Evolutionary conservation across 2,113 vertebrate species (phyloP), one percentile per base, ranked within the genome.

Genomic region (Monopterus albus): DNA sequence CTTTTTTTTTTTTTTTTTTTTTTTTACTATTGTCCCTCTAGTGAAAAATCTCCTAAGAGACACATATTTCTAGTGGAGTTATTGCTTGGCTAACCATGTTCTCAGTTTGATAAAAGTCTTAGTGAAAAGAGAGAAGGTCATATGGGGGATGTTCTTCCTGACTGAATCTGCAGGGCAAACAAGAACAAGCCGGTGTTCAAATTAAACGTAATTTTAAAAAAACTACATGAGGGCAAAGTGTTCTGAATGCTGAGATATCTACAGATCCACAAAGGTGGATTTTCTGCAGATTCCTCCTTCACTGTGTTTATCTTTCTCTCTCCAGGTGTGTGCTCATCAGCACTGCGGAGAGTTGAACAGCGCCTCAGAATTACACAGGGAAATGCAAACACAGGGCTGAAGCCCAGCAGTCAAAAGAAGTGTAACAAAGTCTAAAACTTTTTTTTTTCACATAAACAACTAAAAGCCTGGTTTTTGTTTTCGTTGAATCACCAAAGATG

Each of bases 81-180:
- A 25, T 31, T 74, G 78, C 49, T 74, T 65, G 81, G 64, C 73
- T 69, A 64, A 21, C 35, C 81, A 74, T 72, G 61, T 79, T 69
- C 68, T 66, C 13, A 62, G 68, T 83, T 88, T 79, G 56, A 71
- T 71, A 63, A 72, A 70, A 76, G 65, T 57, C 69, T 80, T 58
- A 72, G 57, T 75, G 64, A 74, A 67, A 75, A 79, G 59, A 67
- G 26, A 38, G 75, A 76, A 76, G 67, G 81, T 81, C 66, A 71
- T 18, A 38, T 6, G n/a, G 26, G 63, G 46, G 59, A 62, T 73
- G 69, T 67, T 75, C 76, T 58, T 29, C 40, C 52, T 15, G 49
- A 57, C 52, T 74, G 51, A 79, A 50, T 75, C 63, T 50, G 29
- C 47, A 62, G 12, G 21, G 25, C 65, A 78, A 87, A 84, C 62